Base-by-base conservation (phyloP, 2,888 invertebrate species). In the Eucera pruinosa region DNA sequence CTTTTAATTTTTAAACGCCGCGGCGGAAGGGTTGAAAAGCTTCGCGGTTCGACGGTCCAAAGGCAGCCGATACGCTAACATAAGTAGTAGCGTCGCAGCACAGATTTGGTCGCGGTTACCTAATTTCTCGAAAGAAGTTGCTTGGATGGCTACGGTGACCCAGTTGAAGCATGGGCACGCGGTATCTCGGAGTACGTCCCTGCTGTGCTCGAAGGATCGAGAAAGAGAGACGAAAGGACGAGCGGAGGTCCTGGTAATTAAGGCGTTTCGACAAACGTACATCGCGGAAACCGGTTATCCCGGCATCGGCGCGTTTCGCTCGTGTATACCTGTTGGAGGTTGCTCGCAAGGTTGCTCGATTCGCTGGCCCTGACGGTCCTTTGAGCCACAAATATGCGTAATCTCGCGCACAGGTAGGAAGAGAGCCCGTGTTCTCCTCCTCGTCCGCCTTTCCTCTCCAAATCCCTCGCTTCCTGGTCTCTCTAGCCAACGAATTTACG, bases 201-300 rank as follows among this genome's bases (percentile, higher is more conserved):
- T 70, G 77, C 30, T 52, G 30, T 39, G 33, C n/a, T 69, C 27
- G 48, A 72, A 68, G 61, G 69, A 78, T 70, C 60, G 62, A 36
- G 71, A 68, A 77, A 55, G 57, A 69, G 52, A 57, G 65, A 15
- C 33, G 69, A 74, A 66, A 80, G 71, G 67, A 78, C 69, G 75
- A 65, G 70, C 65, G 58, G 78, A 77, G 80, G 84, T 86, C 83
- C 85, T 70, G 87, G 82, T 89, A 89, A 89, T 89, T 88, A 88
- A 89, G 88, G 88, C 84, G 88, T 89, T 87, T 87, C 85, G 83
- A 73, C 71, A 81, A 85, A 84, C 85, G 83, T 74, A 78, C 70
- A 74, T 61, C 77, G 82, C 67, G 77, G 76, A 79, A 89, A 89
- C 89, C 89, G 89, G 89, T 89, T 89, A 83, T 85, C 65, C 78